Conservation (phyloP, 2,113 vertebrate species). For the Cervus canadensis region DNA sequence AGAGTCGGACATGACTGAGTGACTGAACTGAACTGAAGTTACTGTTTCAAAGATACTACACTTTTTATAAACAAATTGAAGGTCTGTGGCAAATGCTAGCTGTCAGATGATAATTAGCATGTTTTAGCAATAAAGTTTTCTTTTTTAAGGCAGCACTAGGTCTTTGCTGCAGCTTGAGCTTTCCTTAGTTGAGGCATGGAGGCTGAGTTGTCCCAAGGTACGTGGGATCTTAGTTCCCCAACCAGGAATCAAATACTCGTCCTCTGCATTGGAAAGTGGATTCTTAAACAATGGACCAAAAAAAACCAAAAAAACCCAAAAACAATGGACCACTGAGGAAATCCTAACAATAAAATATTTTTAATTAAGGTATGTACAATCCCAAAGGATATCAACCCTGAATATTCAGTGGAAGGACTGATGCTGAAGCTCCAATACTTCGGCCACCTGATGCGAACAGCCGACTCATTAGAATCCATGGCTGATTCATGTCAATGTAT, state of each 20-base stretch:
- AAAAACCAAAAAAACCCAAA: too few relatives aligned
- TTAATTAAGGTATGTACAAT: not conserved
- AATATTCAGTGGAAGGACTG: not conserved
- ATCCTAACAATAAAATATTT: not conserved
- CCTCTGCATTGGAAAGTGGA: not conserved
- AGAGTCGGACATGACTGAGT: not conserved
- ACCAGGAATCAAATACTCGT: not conserved
- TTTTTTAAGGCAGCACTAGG: not conserved
- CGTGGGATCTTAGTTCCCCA: not conserved
- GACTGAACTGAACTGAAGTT: not conserved
- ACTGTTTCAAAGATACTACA: not conserved
- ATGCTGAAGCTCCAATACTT: not conserved
- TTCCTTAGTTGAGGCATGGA: not conserved
- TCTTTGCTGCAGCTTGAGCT: not conserved
- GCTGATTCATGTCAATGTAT: too few relatives aligned
- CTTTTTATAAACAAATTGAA: not conserved
- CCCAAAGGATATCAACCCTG: not conserved
- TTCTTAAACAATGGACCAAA: too few relatives aligned
- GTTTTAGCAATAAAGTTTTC: not conserved
- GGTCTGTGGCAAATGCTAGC: not conserved
- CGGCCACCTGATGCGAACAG: accelerated
- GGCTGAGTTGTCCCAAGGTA: not conserved
- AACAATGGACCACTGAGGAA: not conserved
- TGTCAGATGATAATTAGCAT: not conserved
- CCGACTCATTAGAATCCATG: not conserved